A percentile compares a stretch with the other conserved stretches of the same genome.
Conservation (phyloP, 2,113 vertebrate species). For the Petroica traversi region DNA sequence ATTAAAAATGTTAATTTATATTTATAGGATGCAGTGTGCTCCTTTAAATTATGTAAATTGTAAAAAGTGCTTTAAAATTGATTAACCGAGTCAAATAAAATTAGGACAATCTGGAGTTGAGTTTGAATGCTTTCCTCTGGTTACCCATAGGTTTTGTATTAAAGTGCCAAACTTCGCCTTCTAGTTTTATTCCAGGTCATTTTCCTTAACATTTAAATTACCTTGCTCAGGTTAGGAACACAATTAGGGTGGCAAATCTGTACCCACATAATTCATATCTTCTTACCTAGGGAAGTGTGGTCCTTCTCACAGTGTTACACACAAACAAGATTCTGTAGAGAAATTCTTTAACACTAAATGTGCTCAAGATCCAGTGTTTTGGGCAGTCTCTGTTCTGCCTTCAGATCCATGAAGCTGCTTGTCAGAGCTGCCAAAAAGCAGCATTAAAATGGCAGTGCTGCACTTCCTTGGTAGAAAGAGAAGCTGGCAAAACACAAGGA, state of each 20-base stretch:
- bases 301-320: background rate
- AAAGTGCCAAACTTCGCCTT: background rate
- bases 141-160: background rate
- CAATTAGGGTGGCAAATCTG: background rate
- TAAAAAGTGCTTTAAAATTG: conserved; percentile 51
- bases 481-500: background rate
- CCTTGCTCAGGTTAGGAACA: background rate
- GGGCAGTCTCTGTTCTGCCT: background rate
- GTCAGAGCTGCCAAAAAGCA: background rate
- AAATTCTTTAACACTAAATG: background rate
- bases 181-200: background rate
- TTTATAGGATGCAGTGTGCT: conserved; percentile 27
- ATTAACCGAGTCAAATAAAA: conserved; percentile 51
- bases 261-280: background rate
- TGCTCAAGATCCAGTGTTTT: background rate
- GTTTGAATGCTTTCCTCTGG: conserved; percentile 50
- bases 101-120: conserved; percentile 52
- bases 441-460: background rate
- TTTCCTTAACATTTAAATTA: background rate
- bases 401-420: background rate
- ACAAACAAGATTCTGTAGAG: background rate
- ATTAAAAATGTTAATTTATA: conserved; percentile 57
- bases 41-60: conserved; percentile 56
- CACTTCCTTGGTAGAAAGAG: background rate
- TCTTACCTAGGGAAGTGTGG: background rate